Conservation (phyloP, 2,888 invertebrate species). For the Reticulitermes lucifugus region DNA sequence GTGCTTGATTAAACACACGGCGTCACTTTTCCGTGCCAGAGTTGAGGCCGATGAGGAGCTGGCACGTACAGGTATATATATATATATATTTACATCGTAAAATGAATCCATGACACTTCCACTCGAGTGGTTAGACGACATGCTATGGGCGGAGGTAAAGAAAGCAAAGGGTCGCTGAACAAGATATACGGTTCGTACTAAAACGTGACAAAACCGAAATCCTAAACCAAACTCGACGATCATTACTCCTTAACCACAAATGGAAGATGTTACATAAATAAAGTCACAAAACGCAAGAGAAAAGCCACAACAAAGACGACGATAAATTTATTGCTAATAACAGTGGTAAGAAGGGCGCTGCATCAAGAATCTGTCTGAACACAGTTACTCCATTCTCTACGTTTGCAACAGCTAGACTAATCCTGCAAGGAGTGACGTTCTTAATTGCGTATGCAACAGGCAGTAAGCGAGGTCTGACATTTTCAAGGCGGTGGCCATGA, state of each 20-base stretch:
- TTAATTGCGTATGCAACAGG: too few species aligned
- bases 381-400: too few species aligned
- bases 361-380: too few species aligned
- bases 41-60: too few species aligned
- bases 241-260: not conserved
- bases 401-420: too few species aligned
- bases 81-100: too few species aligned
- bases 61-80: too few species aligned
- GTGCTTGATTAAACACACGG: too few species aligned
- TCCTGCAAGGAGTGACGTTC: too few species aligned
- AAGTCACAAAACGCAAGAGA: not conserved
- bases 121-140: not conserved
- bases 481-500: too few species aligned
- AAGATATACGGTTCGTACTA: not conserved
- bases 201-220: constrained; percentile 13
- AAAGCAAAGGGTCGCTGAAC: not conserved
- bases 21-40: too few species aligned
- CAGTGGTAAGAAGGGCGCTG: not conserved
- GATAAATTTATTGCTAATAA: not conserved
- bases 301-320: not conserved
- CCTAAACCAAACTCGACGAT: constrained; percentile 1
- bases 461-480: too few species aligned
- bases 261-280: not conserved
- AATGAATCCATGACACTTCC: not conserved
- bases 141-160: not conserved